phyloP scores from a whole-genome alignment of 2,888 invertebrate species.

The Agriopis marginaria region DNA sequence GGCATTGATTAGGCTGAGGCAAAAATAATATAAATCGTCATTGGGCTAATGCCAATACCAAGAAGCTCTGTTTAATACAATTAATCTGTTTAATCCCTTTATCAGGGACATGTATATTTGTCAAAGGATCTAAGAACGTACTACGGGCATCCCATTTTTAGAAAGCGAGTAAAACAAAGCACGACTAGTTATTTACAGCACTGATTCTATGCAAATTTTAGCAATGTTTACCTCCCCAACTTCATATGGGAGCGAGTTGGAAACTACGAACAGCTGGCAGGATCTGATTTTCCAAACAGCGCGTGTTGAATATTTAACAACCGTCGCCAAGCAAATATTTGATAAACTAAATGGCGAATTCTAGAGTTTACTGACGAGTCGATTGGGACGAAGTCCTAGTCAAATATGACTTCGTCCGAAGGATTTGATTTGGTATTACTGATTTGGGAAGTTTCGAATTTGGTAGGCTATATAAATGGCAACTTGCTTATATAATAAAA shows the following conservation, averaged over 20 bases:
- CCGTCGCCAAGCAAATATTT: slow-evolving; percentile 30
- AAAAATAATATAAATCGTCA: too few species aligned
- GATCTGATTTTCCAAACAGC: slow-evolving; percentile 15
- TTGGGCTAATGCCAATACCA: too few species aligned
- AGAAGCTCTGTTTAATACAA: too few species aligned
- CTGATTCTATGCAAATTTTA: slow-evolving; percentile 18
- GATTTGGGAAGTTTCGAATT: slow-evolving; percentile 6
- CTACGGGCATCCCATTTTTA: too few species aligned
- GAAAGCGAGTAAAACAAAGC: not conserved
- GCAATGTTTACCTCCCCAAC: slow-evolving; percentile 16
- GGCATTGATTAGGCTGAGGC: too few species aligned
- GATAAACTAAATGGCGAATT: slow-evolving; percentile 22
- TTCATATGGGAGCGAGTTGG: slow-evolving; percentile 15
- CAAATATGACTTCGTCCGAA: slow-evolving; percentile 18
- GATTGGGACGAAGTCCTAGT: slow-evolving; percentile 26
- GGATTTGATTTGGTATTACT: slow-evolving; percentile 7
- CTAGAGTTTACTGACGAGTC: slow-evolving; percentile 22
- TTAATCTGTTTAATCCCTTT: too few species aligned
- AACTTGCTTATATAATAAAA: too few species aligned
- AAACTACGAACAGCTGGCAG: slow-evolving; percentile 16
- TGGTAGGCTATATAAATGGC: not conserved
- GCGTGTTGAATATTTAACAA: slow-evolving; percentile 34
- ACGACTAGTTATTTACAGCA: slow-evolving; percentile 1
- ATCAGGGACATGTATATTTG: too few species aligned
- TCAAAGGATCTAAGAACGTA: too few species aligned